Conservation (phyloP, 2,888 invertebrate species). For the Bugula neritina region DNA sequence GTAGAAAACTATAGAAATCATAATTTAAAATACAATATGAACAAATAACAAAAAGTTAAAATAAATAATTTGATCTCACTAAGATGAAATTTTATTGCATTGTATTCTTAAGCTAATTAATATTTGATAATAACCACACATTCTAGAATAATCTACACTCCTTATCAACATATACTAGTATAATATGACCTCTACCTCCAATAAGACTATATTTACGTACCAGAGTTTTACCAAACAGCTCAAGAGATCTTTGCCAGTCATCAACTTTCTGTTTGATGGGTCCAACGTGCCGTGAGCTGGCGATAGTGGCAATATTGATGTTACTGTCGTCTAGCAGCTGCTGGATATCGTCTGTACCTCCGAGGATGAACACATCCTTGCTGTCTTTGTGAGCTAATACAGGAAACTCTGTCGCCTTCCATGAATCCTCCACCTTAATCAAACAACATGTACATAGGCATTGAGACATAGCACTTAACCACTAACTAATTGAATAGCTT, state of each 20-base stretch:
- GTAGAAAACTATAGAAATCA: too few species aligned
- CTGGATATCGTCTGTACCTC: slow-evolving; percentile 78
- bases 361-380: slow-evolving; percentile 76
- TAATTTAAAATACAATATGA: too few species aligned
- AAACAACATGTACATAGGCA: not conserved
- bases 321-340: slow-evolving; percentile 75
- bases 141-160: too few species aligned
- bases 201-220: slow-evolving; percentile 58
- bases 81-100: too few species aligned
- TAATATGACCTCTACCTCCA: too few species aligned
- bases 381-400: slow-evolving; percentile 73
- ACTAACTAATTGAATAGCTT: too few species aligned
- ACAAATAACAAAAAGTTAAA: too few species aligned
- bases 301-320: slow-evolving; percentile 78
- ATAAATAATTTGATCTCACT: too few species aligned
- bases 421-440: slow-evolving; percentile 70
- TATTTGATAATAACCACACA: too few species aligned
- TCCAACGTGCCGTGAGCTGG: slow-evolving; percentile 76
- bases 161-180: too few species aligned
- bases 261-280: slow-evolving; percentile 76
- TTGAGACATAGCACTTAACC: too few species aligned
- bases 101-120: too few species aligned
- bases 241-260: slow-evolving; percentile 71
- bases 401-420: slow-evolving; percentile 73
- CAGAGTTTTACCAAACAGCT: slow-evolving; percentile 74